phyloP scores from a whole-genome alignment of 37 sponge, comb jelly and placozoan genomes.

The Cliona cf. orientalis region DNA sequence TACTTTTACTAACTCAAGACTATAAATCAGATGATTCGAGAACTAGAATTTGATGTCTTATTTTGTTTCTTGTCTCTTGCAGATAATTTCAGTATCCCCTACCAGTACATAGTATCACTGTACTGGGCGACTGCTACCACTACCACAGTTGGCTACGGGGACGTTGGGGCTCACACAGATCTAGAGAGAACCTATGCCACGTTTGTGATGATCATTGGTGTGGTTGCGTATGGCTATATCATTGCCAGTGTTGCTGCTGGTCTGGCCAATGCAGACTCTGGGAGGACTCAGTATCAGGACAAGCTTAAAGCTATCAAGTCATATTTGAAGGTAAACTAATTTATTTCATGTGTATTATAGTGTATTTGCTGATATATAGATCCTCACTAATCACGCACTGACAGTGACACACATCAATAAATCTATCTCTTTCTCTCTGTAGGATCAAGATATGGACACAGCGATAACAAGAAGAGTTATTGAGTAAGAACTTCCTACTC shows the following conservation, averaged over 20 bases:
- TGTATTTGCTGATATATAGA: too few relatives aligned
- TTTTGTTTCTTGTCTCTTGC: too few relatives aligned
- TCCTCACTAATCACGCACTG: too few relatives aligned
- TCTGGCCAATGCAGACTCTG: conserved; percentile 76
- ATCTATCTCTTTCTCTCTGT: too few relatives aligned
- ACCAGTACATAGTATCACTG: conserved; percentile 73
- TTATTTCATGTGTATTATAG: neutral
- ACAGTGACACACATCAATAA: neutral
- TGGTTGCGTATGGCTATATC: conserved; percentile 81
- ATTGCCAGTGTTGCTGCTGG: conserved; percentile 87
- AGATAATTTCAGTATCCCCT: conserved; percentile 8
- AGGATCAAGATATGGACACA: conserved; percentile 52
- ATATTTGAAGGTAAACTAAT: conserved; percentile 33
- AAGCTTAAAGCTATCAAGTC: conserved; percentile 70
- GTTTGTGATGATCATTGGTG: conserved; percentile 57
- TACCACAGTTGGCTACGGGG: conserved; percentile 85
- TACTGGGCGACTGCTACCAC: conserved; percentile 82
- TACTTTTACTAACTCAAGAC: neutral
- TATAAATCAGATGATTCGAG: neutral
- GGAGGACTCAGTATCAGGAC: conserved; percentile 68
- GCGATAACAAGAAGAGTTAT: conserved; percentile 41
- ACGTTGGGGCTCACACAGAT: conserved; percentile 64
- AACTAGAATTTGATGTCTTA: too few relatives aligned
- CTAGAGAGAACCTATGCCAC: conserved; percentile 67
- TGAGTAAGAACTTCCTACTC: conserved; percentile 36